These are phyloP conservation scores for Campylomormyrus numenius DNA, from an alignment of 2,113 vertebrate genomes.

Conservation along the genomic window DNA sequence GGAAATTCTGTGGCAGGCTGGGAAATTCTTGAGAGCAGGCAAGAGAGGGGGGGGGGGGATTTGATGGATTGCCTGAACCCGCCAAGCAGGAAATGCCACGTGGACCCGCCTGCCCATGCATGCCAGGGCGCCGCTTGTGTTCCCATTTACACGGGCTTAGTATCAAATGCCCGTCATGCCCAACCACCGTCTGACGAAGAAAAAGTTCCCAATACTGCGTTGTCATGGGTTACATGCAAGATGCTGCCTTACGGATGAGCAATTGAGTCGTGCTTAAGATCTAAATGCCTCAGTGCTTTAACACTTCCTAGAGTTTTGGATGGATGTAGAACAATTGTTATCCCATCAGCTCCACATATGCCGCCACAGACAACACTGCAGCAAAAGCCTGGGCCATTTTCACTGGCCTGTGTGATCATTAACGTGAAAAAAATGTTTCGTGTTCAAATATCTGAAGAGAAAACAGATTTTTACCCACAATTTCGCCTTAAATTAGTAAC, in stretches of 20 bases:
- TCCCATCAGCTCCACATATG: neutral
- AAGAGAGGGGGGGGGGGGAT: neutral
- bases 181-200: neutral
- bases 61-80: neutral
- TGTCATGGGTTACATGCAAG: neutral
- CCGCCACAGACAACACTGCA: neutral
- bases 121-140: neutral
- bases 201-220: neutral
- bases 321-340: neutral
- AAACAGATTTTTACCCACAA: neutral
- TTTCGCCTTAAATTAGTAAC: neutral
- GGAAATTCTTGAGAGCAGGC: constrained; percentile 53
- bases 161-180: neutral
- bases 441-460: neutral
- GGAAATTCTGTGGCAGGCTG: constrained; percentile 64
- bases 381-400: neutral
- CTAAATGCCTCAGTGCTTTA: neutral
- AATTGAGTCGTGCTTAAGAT: neutral
- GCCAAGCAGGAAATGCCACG: neutral
- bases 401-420: neutral
- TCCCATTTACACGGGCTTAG: neutral
- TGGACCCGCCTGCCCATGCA: neutral
- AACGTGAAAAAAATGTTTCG: neutral
- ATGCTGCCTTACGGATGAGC: neutral
- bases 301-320: neutral